A percentile compares a stretch with the other conserved stretches of the same genome.
phyloP scores from a whole-genome alignment of 2,797 vertebrate genomes.

The Sus cebifrons region DNA sequence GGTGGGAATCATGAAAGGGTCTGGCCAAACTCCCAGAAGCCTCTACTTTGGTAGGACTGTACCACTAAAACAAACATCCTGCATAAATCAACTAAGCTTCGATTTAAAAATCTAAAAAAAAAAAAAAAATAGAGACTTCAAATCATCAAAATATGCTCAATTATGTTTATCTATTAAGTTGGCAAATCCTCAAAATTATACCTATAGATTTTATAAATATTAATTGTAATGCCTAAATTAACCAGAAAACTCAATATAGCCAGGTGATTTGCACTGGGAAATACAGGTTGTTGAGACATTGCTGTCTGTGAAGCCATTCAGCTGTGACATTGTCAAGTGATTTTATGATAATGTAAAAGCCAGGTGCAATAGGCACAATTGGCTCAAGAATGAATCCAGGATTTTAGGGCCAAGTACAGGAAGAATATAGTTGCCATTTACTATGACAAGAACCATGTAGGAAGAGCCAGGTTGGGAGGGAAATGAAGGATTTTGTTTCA shows the following conservation, averaged over 20 bases:
- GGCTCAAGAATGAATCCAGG: background rate
- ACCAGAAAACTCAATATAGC: background rate
- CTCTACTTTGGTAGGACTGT: background rate
- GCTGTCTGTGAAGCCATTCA: background rate
- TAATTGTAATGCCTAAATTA: background rate
- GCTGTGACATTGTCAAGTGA: background rate
- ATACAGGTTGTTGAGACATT: slow-evolving; percentile 3
- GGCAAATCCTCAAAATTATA: background rate
- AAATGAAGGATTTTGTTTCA: background rate
- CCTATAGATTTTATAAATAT: slow-evolving; percentile 8
- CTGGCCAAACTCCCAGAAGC: background rate
- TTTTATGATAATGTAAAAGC: slow-evolving; percentile 7
- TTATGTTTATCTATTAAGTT: slow-evolving; percentile 29
- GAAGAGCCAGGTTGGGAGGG: background rate
- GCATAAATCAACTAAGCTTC: background rate
- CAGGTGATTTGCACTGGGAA: background rate
- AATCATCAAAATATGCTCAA: background rate
- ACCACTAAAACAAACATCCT: background rate
- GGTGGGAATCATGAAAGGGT: background rate
- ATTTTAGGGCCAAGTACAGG: background rate
- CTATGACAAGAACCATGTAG: background rate
- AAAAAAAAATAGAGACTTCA: background rate
- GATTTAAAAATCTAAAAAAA: too few species aligned
- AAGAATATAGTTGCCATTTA: background rate
- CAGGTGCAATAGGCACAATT: background rate